Percentiles rank a stretch among this genome's conserved stretches.
These are phyloP conservation scores for Stenolophus ochropezus DNA, from an alignment of 2,888 invertebrate genomes.

Conservation along the genomic window DNA sequence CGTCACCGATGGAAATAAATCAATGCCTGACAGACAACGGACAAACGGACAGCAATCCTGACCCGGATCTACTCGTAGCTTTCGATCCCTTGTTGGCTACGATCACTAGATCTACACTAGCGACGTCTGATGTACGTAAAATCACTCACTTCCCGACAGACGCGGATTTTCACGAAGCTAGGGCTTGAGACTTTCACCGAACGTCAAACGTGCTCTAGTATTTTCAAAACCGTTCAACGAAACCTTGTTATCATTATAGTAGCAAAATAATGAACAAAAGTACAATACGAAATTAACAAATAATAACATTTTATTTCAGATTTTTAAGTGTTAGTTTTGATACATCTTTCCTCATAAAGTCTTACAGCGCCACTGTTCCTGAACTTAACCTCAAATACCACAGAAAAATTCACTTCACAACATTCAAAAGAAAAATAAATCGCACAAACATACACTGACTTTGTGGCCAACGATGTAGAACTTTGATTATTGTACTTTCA, in stretches of 20 bases:
- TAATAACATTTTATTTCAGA: too few relatives aligned
- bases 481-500: slow-evolving; percentile 14
- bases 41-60: slow-evolving; percentile 52
- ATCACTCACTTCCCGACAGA: slow-evolving; percentile 37
- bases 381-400: too few relatives aligned
- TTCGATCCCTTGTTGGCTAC: background rate
- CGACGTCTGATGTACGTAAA: slow-evolving; percentile 20
- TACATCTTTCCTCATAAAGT: too few relatives aligned
- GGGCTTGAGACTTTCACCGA: too few relatives aligned
- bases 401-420: slow-evolving; percentile 36
- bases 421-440: slow-evolving; percentile 18
- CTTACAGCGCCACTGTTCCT: too few relatives aligned
- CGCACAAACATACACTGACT: background rate
- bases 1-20: slow-evolving; percentile 39
- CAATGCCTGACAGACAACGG: slow-evolving; percentile 53
- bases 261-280: too few relatives aligned
- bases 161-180: too few relatives aligned
- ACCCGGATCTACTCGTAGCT: background rate
- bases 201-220: too few relatives aligned
- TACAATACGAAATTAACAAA: too few relatives aligned
- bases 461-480: background rate
- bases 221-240: too few relatives aligned
- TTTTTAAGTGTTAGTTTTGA: too few relatives aligned
- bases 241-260: too few relatives aligned
- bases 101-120: slow-evolving; percentile 10